Evolutionary conservation across 2,113 vertebrate species (phyloP), one percentile per base, ranked within the genome.

Genomic region (Edolisoma coerulescens): DNA sequence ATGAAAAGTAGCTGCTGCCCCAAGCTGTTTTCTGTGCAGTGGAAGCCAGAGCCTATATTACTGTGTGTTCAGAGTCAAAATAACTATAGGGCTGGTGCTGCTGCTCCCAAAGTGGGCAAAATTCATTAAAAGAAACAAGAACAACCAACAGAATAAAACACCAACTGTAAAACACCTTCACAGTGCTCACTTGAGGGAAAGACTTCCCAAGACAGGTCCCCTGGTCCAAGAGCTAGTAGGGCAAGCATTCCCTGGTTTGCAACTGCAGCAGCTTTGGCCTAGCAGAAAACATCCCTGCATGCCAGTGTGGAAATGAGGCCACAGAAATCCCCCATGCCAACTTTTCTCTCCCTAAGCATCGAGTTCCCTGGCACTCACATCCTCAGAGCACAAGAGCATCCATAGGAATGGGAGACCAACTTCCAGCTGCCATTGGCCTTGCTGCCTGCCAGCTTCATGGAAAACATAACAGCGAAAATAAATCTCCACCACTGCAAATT

Each of bases 401-500:
- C 57, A 16, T 7, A 56, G 63, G 65, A 63, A 37, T 49, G 39
- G 16, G 42, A 75, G 18, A 78, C 22, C 78, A 79, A 18, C 10
- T 53, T 17, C 57, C 53, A 76, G 70, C 59, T 84, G 76, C 28
- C 80, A 23, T 1, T 71, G 81, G 53, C 27, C 75, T 63, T 3
- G 1, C 45, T 79, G 61, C 78, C 74, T 87, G 5, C 50, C 37
- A 56, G 30, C 75, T 84, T 67, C 37, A 20, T 9, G 35, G 80
- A 74, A 89, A 90, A 86, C 19, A 49, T 35, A 8, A 53, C 54
- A 37, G 80, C 7, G 44, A 60, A 61, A 89, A 92, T 89, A 94
- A 94, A 96, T 96, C 87, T 71, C 67, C 80, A 68, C 76, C 28
- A 11, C 88, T 94, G 84, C 64, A 94, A 95, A 94, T 93, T 91